These are phyloP conservation scores for Echinops telfairi DNA, from an alignment of 2,113 vertebrate species.

Conservation along the genomic window DNA sequence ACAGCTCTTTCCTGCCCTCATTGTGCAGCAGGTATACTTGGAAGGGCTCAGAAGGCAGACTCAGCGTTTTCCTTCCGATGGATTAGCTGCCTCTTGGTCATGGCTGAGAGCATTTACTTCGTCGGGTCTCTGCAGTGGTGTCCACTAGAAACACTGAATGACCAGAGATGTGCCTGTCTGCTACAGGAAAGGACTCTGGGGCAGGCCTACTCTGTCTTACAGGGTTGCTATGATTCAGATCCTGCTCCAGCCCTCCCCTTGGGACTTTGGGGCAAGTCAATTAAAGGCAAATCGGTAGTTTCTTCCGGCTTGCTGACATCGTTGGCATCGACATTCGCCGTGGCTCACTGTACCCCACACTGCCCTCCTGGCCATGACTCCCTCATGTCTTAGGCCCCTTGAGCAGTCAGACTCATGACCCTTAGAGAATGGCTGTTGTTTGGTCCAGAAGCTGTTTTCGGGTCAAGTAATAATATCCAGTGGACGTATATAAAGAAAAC, in stretches of 20 bases:
- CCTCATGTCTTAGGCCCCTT: background rate
- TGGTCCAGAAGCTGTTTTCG: background rate
- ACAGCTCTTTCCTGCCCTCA: background rate
- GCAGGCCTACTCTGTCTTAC: too few relatives aligned
- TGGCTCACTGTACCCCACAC: background rate
- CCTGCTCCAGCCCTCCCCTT: background rate
- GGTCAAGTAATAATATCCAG: background rate
- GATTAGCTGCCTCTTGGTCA: background rate
- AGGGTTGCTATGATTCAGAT: too few relatives aligned
- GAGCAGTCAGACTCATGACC: background rate
- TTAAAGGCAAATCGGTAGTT: background rate
- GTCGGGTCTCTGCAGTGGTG: background rate
- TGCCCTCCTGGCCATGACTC: background rate
- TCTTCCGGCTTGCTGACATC: background rate
- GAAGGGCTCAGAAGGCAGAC: constrained; percentile 1
- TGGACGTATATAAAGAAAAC: background rate
- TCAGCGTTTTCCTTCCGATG: constrained; percentile 20
- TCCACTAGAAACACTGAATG: background rate
- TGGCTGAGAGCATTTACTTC: background rate
- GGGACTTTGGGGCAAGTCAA: background rate
- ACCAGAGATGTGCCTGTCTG: background rate
- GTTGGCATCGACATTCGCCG: background rate
- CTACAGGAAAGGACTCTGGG: too few relatives aligned
- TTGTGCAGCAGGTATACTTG: background rate
- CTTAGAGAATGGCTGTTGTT: background rate